A percentile compares a stretch with the other conserved stretches of the same genome.
phyloP scores from a whole-genome alignment of 2,888 invertebrate species.

The Drosophila meridionalis region DNA sequence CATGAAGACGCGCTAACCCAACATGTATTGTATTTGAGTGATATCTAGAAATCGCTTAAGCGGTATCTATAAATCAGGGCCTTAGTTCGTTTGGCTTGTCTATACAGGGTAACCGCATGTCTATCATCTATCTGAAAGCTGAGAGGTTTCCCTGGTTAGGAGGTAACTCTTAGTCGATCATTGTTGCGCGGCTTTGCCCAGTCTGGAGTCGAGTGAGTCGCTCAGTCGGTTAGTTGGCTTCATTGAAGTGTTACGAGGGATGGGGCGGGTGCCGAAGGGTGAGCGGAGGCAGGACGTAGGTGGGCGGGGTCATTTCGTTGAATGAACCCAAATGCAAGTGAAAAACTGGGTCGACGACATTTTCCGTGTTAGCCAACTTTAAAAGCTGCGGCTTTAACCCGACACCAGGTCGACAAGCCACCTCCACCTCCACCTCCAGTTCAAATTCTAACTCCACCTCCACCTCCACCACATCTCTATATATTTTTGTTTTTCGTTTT shows the following conservation, averaged over 20 bases:
- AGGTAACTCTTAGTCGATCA: neutral
- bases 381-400: slow-evolving; percentile 54
- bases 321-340: slow-evolving; percentile 64
- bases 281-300: neutral
- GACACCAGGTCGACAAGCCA: slow-evolving; percentile 6
- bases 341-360: slow-evolving; percentile 62
- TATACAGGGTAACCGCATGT: neutral
- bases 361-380: slow-evolving; percentile 34
- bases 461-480: neutral
- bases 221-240: slow-evolving; percentile 58
- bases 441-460: neutral
- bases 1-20: neutral
- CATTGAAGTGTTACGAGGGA: slow-evolving; percentile 52
- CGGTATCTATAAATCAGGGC: neutral
- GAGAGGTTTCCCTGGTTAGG: neutral
- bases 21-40: neutral
- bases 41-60: neutral
- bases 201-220: slow-evolving; percentile 13
- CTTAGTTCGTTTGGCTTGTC: neutral
- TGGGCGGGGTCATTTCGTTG: slow-evolving; percentile 28
- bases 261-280: no score
- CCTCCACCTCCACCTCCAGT: neutral
- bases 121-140: neutral
- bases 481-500: slow-evolving; percentile 12
- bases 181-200: neutral